Base-by-base conservation (phyloP, 2,797 vertebrate species). In the Chelidonichthys spinosus region DNA sequence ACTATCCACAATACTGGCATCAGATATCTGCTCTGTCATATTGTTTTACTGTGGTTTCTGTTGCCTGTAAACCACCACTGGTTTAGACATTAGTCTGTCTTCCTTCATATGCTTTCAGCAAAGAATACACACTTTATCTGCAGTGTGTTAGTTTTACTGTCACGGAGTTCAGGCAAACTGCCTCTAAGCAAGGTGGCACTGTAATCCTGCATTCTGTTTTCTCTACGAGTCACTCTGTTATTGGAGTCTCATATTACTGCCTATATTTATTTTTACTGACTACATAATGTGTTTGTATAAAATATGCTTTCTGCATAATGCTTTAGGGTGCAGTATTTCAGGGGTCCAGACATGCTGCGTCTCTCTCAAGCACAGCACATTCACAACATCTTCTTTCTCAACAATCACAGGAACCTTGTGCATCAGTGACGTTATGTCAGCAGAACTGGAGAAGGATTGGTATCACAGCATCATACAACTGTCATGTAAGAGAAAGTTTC, bases 121-220 rank as follows among this genome's bases (percentile, higher is more conserved):
- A 25, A 25, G 25, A n/a, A 54, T 35, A 46, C 40, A 62, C 59
- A 59, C 59, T 74, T 65, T 46, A 71, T 70, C 25, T 43, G 56
- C 70, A 70, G 64, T 81, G 73, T 78, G 78, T 86, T 74, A 63
- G 81, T 62, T 74, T 75, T 64, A 66, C 49, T 52, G 37, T 65
- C 49, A 60, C 33, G 2, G 58, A 69, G 71, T 78, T 78, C 50
- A 82, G 71, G 59, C 17, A 74, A 84, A 80, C 32, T 56, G 59
- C 17, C 46, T 71, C 44, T 2, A 4, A 63, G 74, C 42, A 76
- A 68, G 43, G 71, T 69, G 56, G 60, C 55, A 46, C 36, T 11
- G 33, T 56, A 75, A 76, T 78, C 55, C 74, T 39, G 52, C 65
- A 54, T 66, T 75, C 69, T 56, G 71, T 72, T 72, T 77, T 66